These are phyloP conservation scores for Sweltsa coloradensis DNA, from an alignment of 1,140 invertebrate genomes.

Conservation along the genomic window DNA sequence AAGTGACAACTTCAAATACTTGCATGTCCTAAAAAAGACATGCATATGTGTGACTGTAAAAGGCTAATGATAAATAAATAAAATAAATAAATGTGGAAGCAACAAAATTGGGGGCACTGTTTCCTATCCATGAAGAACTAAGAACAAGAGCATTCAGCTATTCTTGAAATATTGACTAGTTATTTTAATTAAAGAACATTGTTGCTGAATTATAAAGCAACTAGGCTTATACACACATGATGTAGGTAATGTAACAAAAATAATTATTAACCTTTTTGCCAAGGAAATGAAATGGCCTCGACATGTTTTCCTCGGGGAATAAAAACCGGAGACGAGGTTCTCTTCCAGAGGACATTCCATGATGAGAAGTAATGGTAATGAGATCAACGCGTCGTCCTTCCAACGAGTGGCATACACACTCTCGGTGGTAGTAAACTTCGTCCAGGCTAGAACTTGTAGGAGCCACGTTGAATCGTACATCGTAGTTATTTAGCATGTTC, in stretches of 20 bases:
- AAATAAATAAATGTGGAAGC: no score
- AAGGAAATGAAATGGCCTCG: slow-evolving; percentile 58
- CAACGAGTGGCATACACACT: slow-evolving; percentile 67
- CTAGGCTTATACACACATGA: background rate
- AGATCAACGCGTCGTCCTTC: slow-evolving; percentile 76
- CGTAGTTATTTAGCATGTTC: slow-evolving; percentile 48
- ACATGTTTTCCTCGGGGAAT: slow-evolving; percentile 54
- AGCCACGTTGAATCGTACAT: slow-evolving; percentile 36
- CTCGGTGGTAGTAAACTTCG: slow-evolving; percentile 76
- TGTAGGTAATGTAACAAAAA: background rate
- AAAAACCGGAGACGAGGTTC: slow-evolving; percentile 62
- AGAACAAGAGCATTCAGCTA: background rate
- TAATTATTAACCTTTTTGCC: slow-evolving; percentile 57
- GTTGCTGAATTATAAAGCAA: background rate
- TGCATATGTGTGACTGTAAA: no score
- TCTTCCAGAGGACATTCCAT: slow-evolving; percentile 55
- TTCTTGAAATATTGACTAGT: background rate
- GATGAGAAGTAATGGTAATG: slow-evolving; percentile 74
- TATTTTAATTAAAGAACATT: background rate
- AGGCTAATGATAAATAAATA: no score
- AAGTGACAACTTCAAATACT: no score
- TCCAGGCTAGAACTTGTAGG: slow-evolving; percentile 30
- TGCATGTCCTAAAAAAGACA: no score
- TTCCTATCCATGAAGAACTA: no score
- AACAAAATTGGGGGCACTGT: no score